Evolutionary conservation across 2,113 vertebrate genomes (phyloP).

Genomic region (Fregetta grallaria): DNA sequence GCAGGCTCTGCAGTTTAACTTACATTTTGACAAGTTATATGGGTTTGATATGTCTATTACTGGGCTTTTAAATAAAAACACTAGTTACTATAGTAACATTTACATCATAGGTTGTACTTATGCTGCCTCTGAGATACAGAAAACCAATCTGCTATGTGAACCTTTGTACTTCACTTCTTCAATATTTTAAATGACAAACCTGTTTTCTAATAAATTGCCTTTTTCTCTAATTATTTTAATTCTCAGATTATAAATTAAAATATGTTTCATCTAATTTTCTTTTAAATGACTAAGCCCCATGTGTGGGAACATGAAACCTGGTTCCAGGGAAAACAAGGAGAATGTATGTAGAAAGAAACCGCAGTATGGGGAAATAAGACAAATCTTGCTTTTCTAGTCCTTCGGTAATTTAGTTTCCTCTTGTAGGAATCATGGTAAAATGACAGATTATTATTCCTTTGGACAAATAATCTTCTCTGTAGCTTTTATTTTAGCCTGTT

Average conservation of each 20-base stretch:
- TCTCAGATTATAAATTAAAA: neutral
- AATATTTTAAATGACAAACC: neutral
- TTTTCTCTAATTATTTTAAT: neutral
- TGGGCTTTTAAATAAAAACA: constrained; percentile 56
- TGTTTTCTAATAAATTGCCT: neutral
- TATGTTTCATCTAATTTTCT: neutral
- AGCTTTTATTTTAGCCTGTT: neutral
- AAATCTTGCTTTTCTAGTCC: neutral
- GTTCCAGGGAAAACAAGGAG: neutral
- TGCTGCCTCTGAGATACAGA: neutral
- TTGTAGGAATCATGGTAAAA: neutral
- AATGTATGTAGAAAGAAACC: neutral
- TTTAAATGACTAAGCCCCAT: neutral
- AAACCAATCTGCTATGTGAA: constrained; percentile 17
- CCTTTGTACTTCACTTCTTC: neutral
- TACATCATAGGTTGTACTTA: constrained; percentile 55
- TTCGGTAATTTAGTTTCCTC: neutral
- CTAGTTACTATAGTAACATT: constrained; percentile 68
- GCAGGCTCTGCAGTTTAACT: constrained; percentile 11
- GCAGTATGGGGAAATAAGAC: neutral
- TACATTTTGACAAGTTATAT: neutral
- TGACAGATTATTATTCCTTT: neutral
- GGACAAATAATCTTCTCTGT: neutral
- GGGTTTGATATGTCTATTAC: constrained; percentile 25
- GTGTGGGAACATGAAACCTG: neutral